These are phyloP conservation scores for Saccostrea glomerata DNA, from an alignment of 1,140 invertebrate species.

Conservation along the genomic window DNA sequence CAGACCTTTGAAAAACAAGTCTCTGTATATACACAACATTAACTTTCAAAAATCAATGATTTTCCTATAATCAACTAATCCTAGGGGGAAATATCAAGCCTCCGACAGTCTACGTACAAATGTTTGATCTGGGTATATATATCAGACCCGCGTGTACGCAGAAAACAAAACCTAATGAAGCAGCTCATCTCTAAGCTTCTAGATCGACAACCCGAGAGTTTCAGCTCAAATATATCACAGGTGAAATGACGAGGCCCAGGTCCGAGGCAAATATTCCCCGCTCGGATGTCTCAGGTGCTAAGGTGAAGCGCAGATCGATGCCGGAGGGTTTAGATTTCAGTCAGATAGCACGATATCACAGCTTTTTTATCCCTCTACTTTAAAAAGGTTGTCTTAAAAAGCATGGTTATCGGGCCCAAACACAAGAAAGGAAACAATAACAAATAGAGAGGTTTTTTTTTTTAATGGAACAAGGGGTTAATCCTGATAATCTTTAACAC, in stretches of 20 bases:
- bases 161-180: background rate
- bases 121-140: background rate
- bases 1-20: background rate
- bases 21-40: background rate
- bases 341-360: background rate
- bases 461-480: background rate
- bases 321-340: background rate
- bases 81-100: background rate
- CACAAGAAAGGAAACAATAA: background rate
- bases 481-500: background rate
- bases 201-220: background rate
- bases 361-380: background rate
- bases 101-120: background rate
- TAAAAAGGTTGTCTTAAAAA: background rate
- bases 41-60: conserved; percentile 17
- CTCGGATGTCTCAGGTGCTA: conserved; percentile 1
- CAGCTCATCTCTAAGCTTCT: background rate
- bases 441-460: background rate
- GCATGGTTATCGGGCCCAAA: background rate
- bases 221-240: conserved; percentile 21
- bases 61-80: background rate
- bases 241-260: conserved; percentile 10
- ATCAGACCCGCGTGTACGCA: background rate
- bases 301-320: background rate
- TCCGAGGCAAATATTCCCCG: background rate